Evolutionary conservation across 2,888 invertebrate genomes (phyloP), one percentile per base, ranked within the genome.

Genomic region (Napeogenes sylphis): DNA sequence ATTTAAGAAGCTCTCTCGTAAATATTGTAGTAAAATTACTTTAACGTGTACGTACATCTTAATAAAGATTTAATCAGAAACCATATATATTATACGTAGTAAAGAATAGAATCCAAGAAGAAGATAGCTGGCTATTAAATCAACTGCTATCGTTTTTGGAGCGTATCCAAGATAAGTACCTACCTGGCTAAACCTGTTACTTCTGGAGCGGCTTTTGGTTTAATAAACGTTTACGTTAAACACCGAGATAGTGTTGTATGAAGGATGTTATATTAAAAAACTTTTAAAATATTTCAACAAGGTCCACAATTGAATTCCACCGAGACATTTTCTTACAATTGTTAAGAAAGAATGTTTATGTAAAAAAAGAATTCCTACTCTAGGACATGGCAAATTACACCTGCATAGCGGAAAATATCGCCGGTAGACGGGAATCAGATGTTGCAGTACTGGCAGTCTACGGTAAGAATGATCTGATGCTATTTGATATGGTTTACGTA

Each of bases 351-450:
- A 42, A 42, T 42, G 10, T 42, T 42, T 10, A 3, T 42, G 8
- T 42, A 30, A 51, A 51, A n/a, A 21, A 51, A 51, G 30, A 30
- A 30, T 46, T 38, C 51, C 57, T 70, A 68, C 46, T 46, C 8
- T 91, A 94, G 87, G 97, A 98, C 83, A 96, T 96, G 84, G 98
- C 97, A 58, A 98, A 98, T 92, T 98, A 98, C 87, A 97, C 97
- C 35, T 98, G 98, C 81, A 94, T 97, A 30, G 98, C 98, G 2
- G 96, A 97, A 84, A 98, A 98, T 85, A 94, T 97, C 67, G 98
- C 97, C 3, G 96, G 95, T 4, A 94, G 94, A 67, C 91, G 98
- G 58, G 92, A 94, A 75, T 96, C 96, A 57, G 95, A 96, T 66
- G 93, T 96, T 2, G 98, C 97, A 32, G 93, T 94, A 67, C 92